Conservation (phyloP, 1,140 invertebrate species). For the Prorops nasuta region DNA sequence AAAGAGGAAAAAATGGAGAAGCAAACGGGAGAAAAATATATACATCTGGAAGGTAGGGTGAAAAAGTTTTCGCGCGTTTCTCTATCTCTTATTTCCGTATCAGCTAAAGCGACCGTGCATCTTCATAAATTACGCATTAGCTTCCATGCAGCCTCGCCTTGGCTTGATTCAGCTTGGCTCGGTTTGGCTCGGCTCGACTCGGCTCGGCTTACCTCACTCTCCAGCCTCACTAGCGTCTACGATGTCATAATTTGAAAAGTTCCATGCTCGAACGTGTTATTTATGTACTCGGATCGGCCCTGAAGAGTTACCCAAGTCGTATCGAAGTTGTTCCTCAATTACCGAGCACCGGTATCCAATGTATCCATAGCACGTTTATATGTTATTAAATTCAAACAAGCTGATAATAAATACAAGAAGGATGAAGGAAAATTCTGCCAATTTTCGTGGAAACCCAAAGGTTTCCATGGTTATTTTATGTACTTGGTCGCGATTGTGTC, state of each 20-base stretch:
- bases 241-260: slow-evolving; percentile 28
- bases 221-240: neutral
- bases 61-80: slow-evolving; percentile 6
- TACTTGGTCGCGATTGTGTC: no score
- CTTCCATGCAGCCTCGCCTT: neutral
- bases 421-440: no score
- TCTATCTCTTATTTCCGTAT: slow-evolving; percentile 20
- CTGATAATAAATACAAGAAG: no score
- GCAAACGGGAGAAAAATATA: no score
- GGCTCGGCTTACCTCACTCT: neutral
- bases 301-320: slow-evolving; percentile 4
- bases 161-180: no score
- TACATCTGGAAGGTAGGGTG: slow-evolving; percentile 2
- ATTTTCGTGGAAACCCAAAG: no score
- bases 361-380: no score
- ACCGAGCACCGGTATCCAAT: neutral
- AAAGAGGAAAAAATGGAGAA: no score
- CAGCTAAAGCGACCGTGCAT: slow-evolving; percentile 15
- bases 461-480: no score
- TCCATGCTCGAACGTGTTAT: slow-evolving; percentile 17
- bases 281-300: slow-evolving; percentile 19
- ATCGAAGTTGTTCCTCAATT: slow-evolving; percentile 13
- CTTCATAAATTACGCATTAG: slow-evolving; percentile 32
- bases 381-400: no score
- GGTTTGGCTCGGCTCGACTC: no score